These are phyloP conservation scores for Penaeus monodon DNA, from an alignment of 2,888 invertebrate species.

Conservation along the genomic window DNA sequence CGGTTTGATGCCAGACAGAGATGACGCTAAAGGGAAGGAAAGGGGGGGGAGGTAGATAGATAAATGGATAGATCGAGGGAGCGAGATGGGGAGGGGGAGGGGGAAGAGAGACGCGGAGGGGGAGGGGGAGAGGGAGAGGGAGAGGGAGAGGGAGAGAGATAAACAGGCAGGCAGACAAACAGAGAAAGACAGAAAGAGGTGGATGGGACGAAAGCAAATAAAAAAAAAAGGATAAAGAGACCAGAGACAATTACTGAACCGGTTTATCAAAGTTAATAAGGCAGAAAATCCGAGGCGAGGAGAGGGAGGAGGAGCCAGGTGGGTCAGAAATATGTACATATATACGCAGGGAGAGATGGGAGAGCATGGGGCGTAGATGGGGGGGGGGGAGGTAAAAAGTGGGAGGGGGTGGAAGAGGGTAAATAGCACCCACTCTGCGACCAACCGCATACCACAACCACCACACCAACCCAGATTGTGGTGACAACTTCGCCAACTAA, in stretches of 20 bases:
- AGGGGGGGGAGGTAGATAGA: neutral
- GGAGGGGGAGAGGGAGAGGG: slow-evolving; percentile 10
- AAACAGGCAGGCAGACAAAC: no score
- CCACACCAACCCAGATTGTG: no score
- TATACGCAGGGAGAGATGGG: slow-evolving; percentile 3
- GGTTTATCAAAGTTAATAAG: no score
- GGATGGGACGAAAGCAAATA: neutral
- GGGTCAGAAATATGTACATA: neutral
- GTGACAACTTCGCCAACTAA: no score
- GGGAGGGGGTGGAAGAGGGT: neutral
- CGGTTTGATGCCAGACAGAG: no score
- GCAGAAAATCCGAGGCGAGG: neutral
- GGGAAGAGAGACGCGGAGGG: neutral
- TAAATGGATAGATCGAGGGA: neutral
- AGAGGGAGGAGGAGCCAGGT: neutral
- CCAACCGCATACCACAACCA: no score
- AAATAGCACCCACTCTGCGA: no score
- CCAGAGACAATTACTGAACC: no score
- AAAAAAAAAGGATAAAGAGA: neutral
- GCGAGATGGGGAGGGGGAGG: neutral
- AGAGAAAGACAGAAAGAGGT: no score
- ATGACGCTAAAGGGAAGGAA: no score
- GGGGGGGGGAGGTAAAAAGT: neutral
- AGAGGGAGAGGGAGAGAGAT: neutral
- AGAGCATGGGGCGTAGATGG: neutral